Conservation (phyloP, 2,113 vertebrate species). For the Osmerus eperlanus region DNA sequence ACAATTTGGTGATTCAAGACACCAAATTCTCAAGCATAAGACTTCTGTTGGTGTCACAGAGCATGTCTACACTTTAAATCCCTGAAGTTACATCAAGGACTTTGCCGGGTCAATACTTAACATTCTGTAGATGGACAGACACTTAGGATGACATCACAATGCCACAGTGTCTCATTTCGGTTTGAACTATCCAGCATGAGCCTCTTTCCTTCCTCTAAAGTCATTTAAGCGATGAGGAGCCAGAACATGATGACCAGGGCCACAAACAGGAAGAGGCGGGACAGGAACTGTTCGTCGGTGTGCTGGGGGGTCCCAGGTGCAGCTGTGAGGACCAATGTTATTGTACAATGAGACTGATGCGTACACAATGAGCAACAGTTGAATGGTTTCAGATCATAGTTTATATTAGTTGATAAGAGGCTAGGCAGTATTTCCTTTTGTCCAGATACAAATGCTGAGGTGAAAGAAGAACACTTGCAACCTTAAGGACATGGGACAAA, state of each 20-base stretch:
- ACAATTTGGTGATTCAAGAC: too few relatives aligned
- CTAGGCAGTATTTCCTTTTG: too few relatives aligned
- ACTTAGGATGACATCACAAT: slow-evolving; percentile 3
- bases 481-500: slow-evolving; percentile 1
- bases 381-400: too few relatives aligned
- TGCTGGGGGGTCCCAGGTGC: slow-evolving; percentile 95
- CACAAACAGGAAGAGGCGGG: slow-evolving; percentile 96
- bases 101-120: background rate
- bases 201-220: background rate
- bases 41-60: background rate
- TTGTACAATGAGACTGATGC: too few relatives aligned
- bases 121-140: background rate
- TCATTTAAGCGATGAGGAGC: slow-evolving; percentile 88
- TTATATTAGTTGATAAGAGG: too few relatives aligned
- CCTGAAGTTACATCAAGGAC: background rate
- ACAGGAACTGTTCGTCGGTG: slow-evolving; percentile 95
- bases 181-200: background rate
- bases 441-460: too few relatives aligned
- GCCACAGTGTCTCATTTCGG: background rate
- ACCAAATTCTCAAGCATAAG: background rate
- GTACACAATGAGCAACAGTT: too few relatives aligned
- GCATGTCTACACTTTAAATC: background rate
- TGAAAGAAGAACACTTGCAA: background rate
- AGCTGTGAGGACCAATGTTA: slow-evolving; percentile 65
- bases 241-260: slow-evolving; percentile 98